These are phyloP conservation scores for Mionectes olivaceus DNA, from an alignment of 2,797 vertebrate genomes.

Conservation along the genomic window DNA sequence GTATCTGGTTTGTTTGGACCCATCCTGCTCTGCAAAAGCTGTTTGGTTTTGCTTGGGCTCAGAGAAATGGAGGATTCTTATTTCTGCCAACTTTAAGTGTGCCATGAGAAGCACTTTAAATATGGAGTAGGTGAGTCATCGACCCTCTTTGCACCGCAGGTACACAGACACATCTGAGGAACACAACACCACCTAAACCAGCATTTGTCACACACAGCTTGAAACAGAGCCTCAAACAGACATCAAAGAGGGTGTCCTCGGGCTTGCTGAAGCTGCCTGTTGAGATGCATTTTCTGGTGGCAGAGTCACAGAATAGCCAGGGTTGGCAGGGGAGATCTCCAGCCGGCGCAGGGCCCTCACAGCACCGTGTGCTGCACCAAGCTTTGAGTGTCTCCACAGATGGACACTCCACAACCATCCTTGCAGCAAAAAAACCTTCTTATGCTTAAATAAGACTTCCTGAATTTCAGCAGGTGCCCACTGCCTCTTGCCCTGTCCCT, in stretches of 20 bases:
- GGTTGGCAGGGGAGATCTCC: background rate
- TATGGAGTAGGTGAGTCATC: background rate
- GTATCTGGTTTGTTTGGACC: background rate
- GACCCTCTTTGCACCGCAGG: accelerated
- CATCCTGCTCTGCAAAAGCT: background rate
- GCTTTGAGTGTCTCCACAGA: background rate
- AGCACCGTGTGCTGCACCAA: background rate
- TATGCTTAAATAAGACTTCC: background rate
- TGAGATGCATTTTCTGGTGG: background rate
- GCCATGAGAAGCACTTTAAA: background rate
- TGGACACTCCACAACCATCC: background rate
- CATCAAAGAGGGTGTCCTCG: background rate
- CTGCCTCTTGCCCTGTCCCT: background rate
- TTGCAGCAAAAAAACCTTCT: background rate
- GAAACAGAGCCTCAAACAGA: background rate
- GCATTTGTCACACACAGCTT: background rate
- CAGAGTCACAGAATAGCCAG: accelerated
- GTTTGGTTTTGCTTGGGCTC: background rate
- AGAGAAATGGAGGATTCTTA: background rate
- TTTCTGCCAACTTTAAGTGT: background rate
- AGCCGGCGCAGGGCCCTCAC: background rate
- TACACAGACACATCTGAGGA: accelerated
- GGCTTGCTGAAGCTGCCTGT: background rate
- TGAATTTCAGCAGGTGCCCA: background rate
- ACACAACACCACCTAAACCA: background rate